These are phyloP conservation scores for Trachymyrmex cornetzi DNA, from an alignment of 1,140 invertebrate genomes.

Conservation along the genomic window DNA sequence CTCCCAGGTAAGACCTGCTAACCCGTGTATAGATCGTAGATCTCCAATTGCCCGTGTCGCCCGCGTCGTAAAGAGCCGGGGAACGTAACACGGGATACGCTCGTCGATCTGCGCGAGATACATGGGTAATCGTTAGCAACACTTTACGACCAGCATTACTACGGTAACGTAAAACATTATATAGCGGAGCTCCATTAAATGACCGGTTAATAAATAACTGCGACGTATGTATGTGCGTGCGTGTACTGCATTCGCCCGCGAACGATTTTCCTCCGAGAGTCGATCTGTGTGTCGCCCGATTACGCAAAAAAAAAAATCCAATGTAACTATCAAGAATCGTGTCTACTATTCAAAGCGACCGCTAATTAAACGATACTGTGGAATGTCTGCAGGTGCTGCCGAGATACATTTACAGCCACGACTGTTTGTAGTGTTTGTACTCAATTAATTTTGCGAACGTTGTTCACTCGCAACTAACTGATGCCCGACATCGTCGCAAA, in stretches of 20 bases:
- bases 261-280: conserved; percentile 9
- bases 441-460: conserved; percentile 62
- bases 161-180: conserved; percentile 59
- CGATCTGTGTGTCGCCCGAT: conserved; percentile 28
- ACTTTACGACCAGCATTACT: conserved; percentile 36
- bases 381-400: conserved; percentile 4
- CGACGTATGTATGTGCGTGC: not conserved
- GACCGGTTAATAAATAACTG: conserved; percentile 46
- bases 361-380: conserved; percentile 41
- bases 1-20: conserved; percentile 39
- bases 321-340: conserved; percentile 21
- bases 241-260: conserved; percentile 1
- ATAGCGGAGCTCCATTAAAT: conserved; percentile 43
- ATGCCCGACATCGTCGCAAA: conserved; percentile 4
- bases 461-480: not conserved
- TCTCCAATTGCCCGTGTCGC: conserved; percentile 62
- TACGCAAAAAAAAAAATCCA: conserved; percentile 31
- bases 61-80: conserved; percentile 40
- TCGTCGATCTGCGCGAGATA: conserved; percentile 52
- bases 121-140: conserved; percentile 56
- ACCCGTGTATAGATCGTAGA: conserved; percentile 53
- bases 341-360: not conserved
- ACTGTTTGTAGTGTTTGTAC: conserved; percentile 23
- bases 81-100: conserved; percentile 32
- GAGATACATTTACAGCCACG: conserved; percentile 36